A percentile compares a stretch with the other conserved stretches of the same genome.
phyloP scores from a whole-genome alignment of 2,113 vertebrate genomes.

The Myotis brandtii region DNA sequence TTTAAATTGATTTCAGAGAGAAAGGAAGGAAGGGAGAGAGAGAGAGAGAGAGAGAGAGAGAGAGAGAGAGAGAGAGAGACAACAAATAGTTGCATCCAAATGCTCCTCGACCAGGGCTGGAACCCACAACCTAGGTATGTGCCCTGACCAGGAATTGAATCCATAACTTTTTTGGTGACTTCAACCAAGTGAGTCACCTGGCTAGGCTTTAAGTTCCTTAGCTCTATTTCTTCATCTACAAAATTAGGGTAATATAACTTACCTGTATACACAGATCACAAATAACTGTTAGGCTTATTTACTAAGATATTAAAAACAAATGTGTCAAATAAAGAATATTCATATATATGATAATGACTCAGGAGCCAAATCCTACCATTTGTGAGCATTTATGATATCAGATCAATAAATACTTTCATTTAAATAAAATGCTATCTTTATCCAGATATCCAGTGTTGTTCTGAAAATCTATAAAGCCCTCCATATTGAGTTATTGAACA shows the following conservation, averaged over 20 bases:
- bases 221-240: not conserved
- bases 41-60: too few relatives aligned
- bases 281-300: not conserved
- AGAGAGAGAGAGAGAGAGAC: not conserved
- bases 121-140: not conserved
- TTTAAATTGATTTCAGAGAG: not conserved
- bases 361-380: not conserved
- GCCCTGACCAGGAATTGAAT: not conserved
- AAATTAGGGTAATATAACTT: not conserved
- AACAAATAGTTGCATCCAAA: not conserved
- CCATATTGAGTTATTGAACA: not conserved
- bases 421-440: not conserved
- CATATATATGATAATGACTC: not conserved
- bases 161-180: not conserved
- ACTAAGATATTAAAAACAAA: conserved; percentile 27
- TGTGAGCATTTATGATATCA: not conserved
- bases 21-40: not conserved
- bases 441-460: not conserved
- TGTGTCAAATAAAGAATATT: not conserved
- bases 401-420: not conserved
- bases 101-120: not conserved
- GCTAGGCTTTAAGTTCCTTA: not conserved
- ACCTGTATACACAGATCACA: not conserved
- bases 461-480: not conserved
- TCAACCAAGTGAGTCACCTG: not conserved